Base-by-base conservation (phyloP, 2,797 vertebrate genomes). In the Gambusia yucatana region DNA sequence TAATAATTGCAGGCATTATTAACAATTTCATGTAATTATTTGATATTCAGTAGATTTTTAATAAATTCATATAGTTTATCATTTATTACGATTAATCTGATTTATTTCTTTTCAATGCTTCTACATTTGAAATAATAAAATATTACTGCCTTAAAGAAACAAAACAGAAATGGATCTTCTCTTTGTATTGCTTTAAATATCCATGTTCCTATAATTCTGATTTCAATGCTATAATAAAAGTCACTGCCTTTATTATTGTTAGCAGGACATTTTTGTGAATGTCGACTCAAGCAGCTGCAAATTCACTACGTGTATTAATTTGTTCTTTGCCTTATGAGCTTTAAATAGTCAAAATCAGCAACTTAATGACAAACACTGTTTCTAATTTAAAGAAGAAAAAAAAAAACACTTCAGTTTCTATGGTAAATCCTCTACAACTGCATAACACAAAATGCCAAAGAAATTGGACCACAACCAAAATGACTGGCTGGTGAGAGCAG, bases 401-500 rank as follows among this genome's bases (percentile, higher is more conserved):
- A 63, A 48, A 47, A 83, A 82, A 43, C 41, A n/a, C 52, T 47
- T 71, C 50, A 77, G 80, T 59, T 44, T 86, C 84, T 72, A 59
- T 79, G 14, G 25, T 77, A 50, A 79, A 71, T 69, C 83, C 84
- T 81, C 79, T 79, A 86, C 25, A 87, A 76, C 87, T 91, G 88
- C 85, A 72, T 74, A 39, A 57, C 55, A 76, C 71, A 57, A 75
- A 80, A 86, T 86, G 86, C 81, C 61, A 65, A 80, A 85, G 86
- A 90, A 81, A 17, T 48, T 72, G 81, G 89, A 83, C 85, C 86
- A 79, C 88, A 90, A 90, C 91, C 91, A 84, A 92, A 92, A 93
- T 89, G 69, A 86, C 87, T 87, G 88, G 92, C 89, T 81, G 63
- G 78, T 84, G 86, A 81, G 90, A 81, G 7, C 87, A 71, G 87